Evolutionary conservation across 53 echinoderm and acorn worm genomes (phyloP).

Genomic region (Temnopleurus reevesii): DNA sequence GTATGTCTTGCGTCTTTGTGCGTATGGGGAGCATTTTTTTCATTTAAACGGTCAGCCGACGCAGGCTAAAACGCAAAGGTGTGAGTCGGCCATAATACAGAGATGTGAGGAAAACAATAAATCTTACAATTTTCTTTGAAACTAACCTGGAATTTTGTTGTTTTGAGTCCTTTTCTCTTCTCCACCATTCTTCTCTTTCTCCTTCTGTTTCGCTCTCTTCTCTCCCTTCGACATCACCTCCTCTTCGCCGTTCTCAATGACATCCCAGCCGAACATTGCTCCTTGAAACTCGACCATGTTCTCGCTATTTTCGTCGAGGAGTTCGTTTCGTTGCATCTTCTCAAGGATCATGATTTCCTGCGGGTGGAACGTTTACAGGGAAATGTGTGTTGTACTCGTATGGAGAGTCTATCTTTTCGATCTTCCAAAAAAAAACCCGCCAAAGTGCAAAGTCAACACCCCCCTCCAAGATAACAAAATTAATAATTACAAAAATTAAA

Average conservation of each 20-base stretch:
- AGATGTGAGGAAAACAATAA: no score
- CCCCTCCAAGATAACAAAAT: no score
- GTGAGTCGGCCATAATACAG: no score
- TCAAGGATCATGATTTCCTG: slow-evolving; percentile 84
- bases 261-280: slow-evolving; percentile 87
- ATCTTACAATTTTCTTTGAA: background rate
- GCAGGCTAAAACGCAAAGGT: no score
- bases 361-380: background rate
- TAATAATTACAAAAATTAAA: no score
- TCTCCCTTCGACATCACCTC: background rate
- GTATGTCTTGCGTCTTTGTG: no score
- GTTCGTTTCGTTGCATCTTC: slow-evolving; percentile 65
- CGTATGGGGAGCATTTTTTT: no score
- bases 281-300: slow-evolving; percentile 70
- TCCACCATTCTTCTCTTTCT: background rate
- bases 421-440: no score
- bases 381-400: background rate
- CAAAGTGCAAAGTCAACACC: no score
- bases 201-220: background rate
- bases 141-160: background rate
- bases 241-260: background rate
- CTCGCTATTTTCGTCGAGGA: slow-evolving; percentile 60
- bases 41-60: no score
- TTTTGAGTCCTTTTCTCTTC: background rate
- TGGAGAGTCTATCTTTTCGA: background rate